Evolutionary conservation across 2,113 vertebrate species (phyloP).

Genomic region (Pomatostomus ruficeps): DNA sequence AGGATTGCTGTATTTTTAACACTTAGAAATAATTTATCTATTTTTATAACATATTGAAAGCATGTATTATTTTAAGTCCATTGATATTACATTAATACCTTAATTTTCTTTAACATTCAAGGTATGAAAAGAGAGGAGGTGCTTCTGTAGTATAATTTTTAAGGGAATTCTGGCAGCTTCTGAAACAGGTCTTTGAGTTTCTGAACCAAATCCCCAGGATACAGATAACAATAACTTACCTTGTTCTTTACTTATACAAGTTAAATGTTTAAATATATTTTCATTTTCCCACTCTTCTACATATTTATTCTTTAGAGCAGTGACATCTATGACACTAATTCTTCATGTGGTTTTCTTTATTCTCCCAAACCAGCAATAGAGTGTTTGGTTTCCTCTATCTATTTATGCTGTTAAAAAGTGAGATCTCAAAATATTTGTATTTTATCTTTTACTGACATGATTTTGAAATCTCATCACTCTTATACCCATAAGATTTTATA

Average conservation of each 20-base stretch:
- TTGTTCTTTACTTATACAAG: not conserved
- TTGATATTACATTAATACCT: not conserved
- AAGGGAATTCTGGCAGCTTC: not conserved
- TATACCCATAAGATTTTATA: not conserved
- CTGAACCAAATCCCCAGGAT: not conserved
- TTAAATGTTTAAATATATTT: not conserved
- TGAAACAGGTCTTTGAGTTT: not conserved
- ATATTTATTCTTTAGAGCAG: not conserved
- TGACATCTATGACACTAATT: not conserved
- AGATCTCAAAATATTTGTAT: not conserved
- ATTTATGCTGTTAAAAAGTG: not conserved
- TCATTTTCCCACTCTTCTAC: not conserved
- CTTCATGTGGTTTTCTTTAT: not conserved
- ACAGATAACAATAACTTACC: not conserved
- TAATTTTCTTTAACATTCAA: not conserved
- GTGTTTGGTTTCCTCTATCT: not conserved
- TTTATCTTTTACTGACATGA: not conserved
- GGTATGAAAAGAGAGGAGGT: not conserved
- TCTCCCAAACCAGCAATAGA: not conserved
- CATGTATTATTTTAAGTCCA: not conserved
- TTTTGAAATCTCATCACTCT: not conserved
- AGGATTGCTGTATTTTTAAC: not conserved
- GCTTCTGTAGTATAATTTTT: not conserved
- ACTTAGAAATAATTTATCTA: not conserved
- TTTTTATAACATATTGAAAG: not conserved